A percentile compares a stretch with the other conserved stretches of the same genome.
These are phyloP conservation scores for Caradrina kadenii DNA, from an alignment of 2,888 invertebrate species.

Conservation along the genomic window DNA sequence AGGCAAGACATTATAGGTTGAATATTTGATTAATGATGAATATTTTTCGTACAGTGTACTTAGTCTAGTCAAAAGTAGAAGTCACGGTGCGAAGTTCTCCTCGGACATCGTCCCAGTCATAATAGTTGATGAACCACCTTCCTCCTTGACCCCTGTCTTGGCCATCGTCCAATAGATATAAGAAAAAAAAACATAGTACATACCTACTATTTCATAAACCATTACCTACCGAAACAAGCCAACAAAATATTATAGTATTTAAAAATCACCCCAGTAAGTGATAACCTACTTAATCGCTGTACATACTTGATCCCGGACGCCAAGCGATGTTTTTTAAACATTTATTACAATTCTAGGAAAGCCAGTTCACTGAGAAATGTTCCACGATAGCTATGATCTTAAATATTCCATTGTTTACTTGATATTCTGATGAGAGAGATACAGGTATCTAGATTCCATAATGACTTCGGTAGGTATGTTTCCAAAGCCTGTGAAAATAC, in stretches of 20 bases:
- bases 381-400: slow-evolving; percentile 11
- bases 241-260: background rate
- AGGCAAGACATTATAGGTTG: too few species aligned
- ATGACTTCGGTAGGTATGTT: background rate
- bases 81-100: background rate
- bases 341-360: slow-evolving; percentile 40
- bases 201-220: background rate
- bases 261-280: slow-evolving; percentile 21
- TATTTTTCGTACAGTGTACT: too few species aligned
- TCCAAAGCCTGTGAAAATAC: background rate
- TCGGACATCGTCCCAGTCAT: background rate
- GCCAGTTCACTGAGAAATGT: slow-evolving; percentile 4
- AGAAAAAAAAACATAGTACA: too few species aligned
- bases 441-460: background rate
- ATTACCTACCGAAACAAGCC: background rate
- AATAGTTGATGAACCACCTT: background rate
- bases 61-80: too few species aligned
- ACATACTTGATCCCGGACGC: slow-evolving; percentile 42
- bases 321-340: slow-evolving; percentile 39
- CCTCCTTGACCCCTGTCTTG: background rate
- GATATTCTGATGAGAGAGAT: background rate
- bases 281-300: slow-evolving; percentile 38
- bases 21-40: too few species aligned
- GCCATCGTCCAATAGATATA: background rate
- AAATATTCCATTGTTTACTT: slow-evolving; percentile 41